These are phyloP conservation scores for Chunga burmeisteri DNA, from an alignment of 2,113 vertebrate genomes.

Conservation along the genomic window DNA sequence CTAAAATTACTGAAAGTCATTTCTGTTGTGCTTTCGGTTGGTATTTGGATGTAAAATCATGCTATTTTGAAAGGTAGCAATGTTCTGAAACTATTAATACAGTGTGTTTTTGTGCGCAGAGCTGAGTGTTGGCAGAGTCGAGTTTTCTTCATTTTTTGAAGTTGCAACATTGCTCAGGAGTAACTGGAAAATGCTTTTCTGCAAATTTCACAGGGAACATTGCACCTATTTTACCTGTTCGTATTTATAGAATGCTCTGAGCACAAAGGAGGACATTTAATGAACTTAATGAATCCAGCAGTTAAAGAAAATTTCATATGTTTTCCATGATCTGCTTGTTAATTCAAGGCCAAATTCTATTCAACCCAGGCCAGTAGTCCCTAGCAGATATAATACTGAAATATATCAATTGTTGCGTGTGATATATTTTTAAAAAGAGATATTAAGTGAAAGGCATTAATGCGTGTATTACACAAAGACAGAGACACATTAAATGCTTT, in stretches of 20 bases:
- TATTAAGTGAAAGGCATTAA: not conserved
- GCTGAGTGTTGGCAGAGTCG: not conserved
- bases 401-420: not conserved
- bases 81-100: not conserved
- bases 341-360: slow-evolving; percentile 42
- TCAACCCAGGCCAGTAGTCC: not conserved
- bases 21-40: not conserved
- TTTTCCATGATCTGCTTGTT: slow-evolving; percentile 18
- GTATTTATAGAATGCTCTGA: not conserved
- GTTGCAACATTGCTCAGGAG: not conserved
- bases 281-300: slow-evolving; percentile 44
- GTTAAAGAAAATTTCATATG: slow-evolving; percentile 43
- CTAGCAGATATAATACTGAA: not conserved
- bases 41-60: not conserved
- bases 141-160: not conserved
- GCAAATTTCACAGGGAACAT: not conserved
- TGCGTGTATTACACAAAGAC: not conserved
- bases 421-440: not conserved
- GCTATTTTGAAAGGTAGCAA: not conserved
- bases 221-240: not conserved
- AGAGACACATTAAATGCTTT: not conserved
- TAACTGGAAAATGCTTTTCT: not conserved
- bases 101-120: not conserved
- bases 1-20: not conserved
- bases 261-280: slow-evolving; percentile 31